Evolutionary conservation across 1,140 invertebrate genomes (phyloP).

Genomic region (Bombus waltoni): DNA sequence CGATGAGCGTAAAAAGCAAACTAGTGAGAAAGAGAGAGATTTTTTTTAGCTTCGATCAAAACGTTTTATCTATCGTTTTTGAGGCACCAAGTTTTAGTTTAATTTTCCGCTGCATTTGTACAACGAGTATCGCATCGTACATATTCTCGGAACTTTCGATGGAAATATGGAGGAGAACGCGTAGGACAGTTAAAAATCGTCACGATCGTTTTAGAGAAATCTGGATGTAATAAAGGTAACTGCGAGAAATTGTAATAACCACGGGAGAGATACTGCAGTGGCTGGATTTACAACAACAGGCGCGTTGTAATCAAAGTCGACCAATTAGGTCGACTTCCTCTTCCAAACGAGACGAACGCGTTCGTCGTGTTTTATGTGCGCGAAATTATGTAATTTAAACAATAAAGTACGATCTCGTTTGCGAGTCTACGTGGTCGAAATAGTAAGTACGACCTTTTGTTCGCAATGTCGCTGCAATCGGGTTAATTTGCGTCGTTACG

Average conservation of each 20-base stretch:
- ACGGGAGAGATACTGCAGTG: rapidly evolving
- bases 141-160: too few relatives aligned
- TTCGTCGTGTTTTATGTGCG: background rate
- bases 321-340: background rate
- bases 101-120: too few relatives aligned
- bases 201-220: too few relatives aligned
- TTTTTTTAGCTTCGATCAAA: too few relatives aligned
- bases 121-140: too few relatives aligned
- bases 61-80: too few relatives aligned
- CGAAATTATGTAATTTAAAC: background rate
- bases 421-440: too few relatives aligned
- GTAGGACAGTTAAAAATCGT: too few relatives aligned
- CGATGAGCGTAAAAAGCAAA: too few relatives aligned
- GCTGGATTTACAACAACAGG: background rate
- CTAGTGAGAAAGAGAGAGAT: background rate
- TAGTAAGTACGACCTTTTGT: background rate
- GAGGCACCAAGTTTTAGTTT: too few relatives aligned
- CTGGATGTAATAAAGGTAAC: too few relatives aligned
- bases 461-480: background rate
- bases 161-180: too few relatives aligned
- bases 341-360: background rate
- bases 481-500: background rate
- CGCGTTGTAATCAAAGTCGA: background rate
- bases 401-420: background rate
- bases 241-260: background rate